These are phyloP conservation scores for Antheraea yamamai DNA, from an alignment of 2,888 invertebrate species.

Conservation along the genomic window DNA sequence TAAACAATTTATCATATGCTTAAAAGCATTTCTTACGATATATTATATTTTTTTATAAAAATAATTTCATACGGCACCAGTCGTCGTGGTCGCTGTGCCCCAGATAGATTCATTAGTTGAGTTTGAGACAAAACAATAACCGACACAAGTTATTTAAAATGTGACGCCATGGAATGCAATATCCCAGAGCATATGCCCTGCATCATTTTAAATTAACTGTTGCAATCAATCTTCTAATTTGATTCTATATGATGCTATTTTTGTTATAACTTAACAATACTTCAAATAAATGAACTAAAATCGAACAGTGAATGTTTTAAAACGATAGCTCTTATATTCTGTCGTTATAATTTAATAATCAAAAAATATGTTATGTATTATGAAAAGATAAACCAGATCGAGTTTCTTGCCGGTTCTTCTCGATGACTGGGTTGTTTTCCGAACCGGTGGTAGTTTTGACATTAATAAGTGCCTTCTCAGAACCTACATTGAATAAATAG, in stretches of 20 bases:
- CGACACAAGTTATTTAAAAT: not conserved
- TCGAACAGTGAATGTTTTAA: too few species aligned
- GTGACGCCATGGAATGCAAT: not conserved
- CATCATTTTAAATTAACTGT: not conserved
- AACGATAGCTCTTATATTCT: too few species aligned
- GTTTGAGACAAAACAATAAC: not conserved
- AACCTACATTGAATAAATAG: too few species aligned
- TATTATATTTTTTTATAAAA: conserved; percentile 33
- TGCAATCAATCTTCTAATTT: not conserved
- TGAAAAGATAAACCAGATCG: too few species aligned
- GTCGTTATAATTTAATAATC: too few species aligned
- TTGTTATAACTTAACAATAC: too few species aligned
- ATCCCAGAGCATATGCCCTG: not conserved
- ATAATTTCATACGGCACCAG: conserved; percentile 56
- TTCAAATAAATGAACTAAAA: too few species aligned
- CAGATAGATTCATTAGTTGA: conserved; percentile 2
- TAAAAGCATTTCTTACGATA: conserved; percentile 27
- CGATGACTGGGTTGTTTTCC: too few species aligned
- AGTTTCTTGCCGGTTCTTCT: too few species aligned
- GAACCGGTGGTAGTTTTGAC: too few species aligned
- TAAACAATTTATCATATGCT: conserved; percentile 37
- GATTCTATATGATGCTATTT: not conserved
- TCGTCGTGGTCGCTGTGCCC: conserved; percentile 28
- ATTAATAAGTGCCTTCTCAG: too few species aligned
- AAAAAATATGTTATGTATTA: too few species aligned